Conservation (phyloP, 2,888 invertebrate genomes). For the Drosophila borealis region DNA sequence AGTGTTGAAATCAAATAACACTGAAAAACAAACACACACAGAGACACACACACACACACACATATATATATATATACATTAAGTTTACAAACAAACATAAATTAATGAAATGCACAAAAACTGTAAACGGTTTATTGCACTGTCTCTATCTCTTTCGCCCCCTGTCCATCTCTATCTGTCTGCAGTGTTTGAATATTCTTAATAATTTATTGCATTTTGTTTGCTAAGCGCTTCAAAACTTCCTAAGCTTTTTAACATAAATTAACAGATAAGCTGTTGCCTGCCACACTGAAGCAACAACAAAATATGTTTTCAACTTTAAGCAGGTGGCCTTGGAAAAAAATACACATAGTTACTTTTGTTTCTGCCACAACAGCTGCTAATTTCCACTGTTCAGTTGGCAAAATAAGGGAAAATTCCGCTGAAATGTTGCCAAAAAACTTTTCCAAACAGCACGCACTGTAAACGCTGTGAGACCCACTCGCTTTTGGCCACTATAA, state of each 20-base stretch:
- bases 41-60: not conserved
- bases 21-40: slow-evolving; percentile 1
- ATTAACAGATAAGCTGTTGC: slow-evolving; percentile 72
- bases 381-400: slow-evolving; percentile 40
- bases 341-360: slow-evolving; percentile 24
- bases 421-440: slow-evolving; percentile 39
- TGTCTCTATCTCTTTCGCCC: not conserved
- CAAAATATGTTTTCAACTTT: slow-evolving; percentile 45
- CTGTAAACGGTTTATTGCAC: slow-evolving; percentile 12
- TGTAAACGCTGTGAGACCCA: slow-evolving; percentile 30
- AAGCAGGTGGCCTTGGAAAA: slow-evolving; percentile 44
- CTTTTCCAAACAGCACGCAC: slow-evolving; percentile 50
- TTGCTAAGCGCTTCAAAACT: slow-evolving; percentile 71
- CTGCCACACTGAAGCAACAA: slow-evolving; percentile 27
- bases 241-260: slow-evolving; percentile 75
- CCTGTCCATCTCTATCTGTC: slow-evolving; percentile 3
- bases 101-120: slow-evolving; percentile 71
- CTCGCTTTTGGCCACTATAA: slow-evolving; percentile 49
- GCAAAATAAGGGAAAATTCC: slow-evolving; percentile 29
- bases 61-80: not conserved
- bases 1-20: slow-evolving; percentile 41
- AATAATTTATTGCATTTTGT: slow-evolving; percentile 78
- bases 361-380: slow-evolving; percentile 43
- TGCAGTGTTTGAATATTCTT: slow-evolving; percentile 64
- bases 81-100: slow-evolving; percentile 29